phyloP scores from a whole-genome alignment of 2,797 vertebrate genomes.

The Lophius americanus region DNA sequence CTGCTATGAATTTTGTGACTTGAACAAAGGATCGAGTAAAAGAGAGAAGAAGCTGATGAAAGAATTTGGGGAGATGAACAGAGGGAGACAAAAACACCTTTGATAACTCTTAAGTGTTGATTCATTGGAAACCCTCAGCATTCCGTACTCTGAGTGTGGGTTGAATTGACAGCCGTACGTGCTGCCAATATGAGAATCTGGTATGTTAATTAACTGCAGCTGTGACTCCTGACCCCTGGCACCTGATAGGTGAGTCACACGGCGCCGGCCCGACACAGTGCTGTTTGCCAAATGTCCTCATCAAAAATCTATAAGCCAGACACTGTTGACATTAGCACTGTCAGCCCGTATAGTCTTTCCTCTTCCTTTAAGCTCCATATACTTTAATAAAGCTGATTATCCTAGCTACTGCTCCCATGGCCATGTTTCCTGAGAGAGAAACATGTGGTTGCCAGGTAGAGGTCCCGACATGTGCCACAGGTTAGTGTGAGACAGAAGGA shows the following conservation, averaged over 20 bases:
- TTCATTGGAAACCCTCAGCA: constrained; percentile 64
- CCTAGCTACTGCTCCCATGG: constrained; percentile 21
- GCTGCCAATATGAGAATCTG: constrained; percentile 60
- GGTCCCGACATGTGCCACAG: constrained; percentile 29
- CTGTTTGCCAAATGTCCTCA: constrained; percentile 64
- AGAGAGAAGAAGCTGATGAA: constrained; percentile 61
- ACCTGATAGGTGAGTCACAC: constrained; percentile 82
- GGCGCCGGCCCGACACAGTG: constrained; percentile 55
- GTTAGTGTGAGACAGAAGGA: constrained; percentile 45
- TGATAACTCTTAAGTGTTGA: constrained; percentile 56
- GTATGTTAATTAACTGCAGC: constrained; percentile 81
- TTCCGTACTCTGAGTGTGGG: constrained; percentile 53
- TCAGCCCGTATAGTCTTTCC: constrained; percentile 22
- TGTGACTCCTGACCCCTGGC: constrained; percentile 75
- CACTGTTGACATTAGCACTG: constrained; percentile 52
- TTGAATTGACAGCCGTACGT: constrained; percentile 56
- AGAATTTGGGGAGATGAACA: constrained; percentile 52
- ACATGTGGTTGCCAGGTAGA: constrained; percentile 52
- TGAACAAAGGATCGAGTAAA: constrained; percentile 56
- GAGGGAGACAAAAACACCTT: constrained; percentile 68
- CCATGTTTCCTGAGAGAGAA: constrained; percentile 14
- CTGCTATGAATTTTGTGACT: constrained; percentile 62
- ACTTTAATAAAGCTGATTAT: constrained; percentile 34
- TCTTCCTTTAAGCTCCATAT: constrained; percentile 23
- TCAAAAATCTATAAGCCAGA: constrained; percentile 52